Base-by-base conservation (phyloP, 2,113 vertebrate species). In the pig (Sus scrofa) region DNA sequence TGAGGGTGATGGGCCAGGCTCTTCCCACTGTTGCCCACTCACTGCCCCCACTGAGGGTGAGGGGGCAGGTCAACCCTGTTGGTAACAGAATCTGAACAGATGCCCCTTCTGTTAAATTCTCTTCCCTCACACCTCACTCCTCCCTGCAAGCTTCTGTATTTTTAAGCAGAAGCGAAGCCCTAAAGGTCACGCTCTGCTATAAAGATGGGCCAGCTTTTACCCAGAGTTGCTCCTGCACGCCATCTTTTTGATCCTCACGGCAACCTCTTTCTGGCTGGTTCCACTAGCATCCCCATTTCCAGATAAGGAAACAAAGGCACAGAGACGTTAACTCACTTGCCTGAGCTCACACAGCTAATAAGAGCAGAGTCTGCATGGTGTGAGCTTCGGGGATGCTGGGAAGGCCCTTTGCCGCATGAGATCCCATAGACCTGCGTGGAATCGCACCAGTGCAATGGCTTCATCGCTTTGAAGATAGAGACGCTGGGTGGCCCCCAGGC, bases 191-290 rank as follows among this genome's bases (percentile, higher is more conserved):
- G 26, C 37, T 32, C 71, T 65, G 70, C 22, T 58, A 2, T 44
- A n/a, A 78, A 6, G 27, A 27, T 7, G 27, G 56, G 16, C 87
- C 50, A 30, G 0, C 63, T 54, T 78, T n/a, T 22, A n/a, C 32
- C 50, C 30, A 54, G 0, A n/a, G 15, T 39, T 58, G 39, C 58
- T 24, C 18, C 18, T 60, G 18, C 20, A 63, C 50, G 10, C 24
- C 3, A 2, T 34, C 24, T 39, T 34, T 15, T 56, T 26, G 20
- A 30, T 10, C 30, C 16, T 60, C 58, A 32, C 8, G 4, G 20
- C 0, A 0, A 10, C n/a, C 62, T 89, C 89, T 60, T 0, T 58
- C 86, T 56, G 16, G 52, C 5, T 0, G 0, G 6, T 2, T 0
- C 50, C 10, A 20, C 22, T 14, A 65, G n/a, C 12, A 11, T 56